A percentile compares a stretch with the other conserved stretches of the same genome.
Evolutionary conservation across 1,140 invertebrate genomes (phyloP).

Genomic region (Ectropis grisescens): DNA sequence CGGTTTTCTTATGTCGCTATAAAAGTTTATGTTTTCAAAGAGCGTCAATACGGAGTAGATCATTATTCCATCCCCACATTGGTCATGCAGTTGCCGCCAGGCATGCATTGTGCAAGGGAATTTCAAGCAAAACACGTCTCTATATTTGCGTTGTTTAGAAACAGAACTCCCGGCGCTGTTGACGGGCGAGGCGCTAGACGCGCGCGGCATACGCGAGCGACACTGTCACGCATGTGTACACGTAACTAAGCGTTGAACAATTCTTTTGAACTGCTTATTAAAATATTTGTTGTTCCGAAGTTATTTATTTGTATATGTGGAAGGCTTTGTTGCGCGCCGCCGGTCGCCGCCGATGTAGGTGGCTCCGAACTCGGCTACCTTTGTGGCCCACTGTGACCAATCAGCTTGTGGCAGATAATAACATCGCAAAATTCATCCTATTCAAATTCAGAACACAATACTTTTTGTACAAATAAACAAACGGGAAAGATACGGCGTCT

Average conservation of each 20-base stretch:
- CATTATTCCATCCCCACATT: constrained; percentile 32
- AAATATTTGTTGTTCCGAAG: constrained; percentile 65
- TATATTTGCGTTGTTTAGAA: too few species aligned
- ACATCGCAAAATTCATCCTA: constrained; percentile 31
- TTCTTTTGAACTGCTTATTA: constrained; percentile 61
- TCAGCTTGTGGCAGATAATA: constrained; percentile 37
- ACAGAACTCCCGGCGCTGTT: too few species aligned
- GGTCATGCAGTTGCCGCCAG: constrained; percentile 46
- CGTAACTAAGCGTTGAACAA: constrained; percentile 45
- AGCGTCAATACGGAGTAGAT: constrained; percentile 27
- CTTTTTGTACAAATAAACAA: too few species aligned
- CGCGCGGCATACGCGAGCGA: too few species aligned
- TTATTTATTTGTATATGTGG: constrained; percentile 63
- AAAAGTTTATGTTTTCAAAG: constrained; percentile 57
- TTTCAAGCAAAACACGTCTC: too few species aligned
- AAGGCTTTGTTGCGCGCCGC: constrained; percentile 45
- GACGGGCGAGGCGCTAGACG: too few species aligned
- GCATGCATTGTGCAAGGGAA: constrained; percentile 14
- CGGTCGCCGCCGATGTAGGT: constrained; percentile 31
- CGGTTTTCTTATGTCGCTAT: constrained; percentile 39
- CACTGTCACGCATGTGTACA: constrained; percentile 33
- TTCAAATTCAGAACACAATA: constrained; percentile 1
- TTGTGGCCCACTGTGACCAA: constrained; percentile 49
- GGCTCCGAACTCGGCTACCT: constrained; percentile 15
- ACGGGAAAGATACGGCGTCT: too few species aligned